These are phyloP conservation scores for Melanotaenia parkinsoni DNA, from an alignment of 2,797 vertebrate genomes.

Conservation along the genomic window DNA sequence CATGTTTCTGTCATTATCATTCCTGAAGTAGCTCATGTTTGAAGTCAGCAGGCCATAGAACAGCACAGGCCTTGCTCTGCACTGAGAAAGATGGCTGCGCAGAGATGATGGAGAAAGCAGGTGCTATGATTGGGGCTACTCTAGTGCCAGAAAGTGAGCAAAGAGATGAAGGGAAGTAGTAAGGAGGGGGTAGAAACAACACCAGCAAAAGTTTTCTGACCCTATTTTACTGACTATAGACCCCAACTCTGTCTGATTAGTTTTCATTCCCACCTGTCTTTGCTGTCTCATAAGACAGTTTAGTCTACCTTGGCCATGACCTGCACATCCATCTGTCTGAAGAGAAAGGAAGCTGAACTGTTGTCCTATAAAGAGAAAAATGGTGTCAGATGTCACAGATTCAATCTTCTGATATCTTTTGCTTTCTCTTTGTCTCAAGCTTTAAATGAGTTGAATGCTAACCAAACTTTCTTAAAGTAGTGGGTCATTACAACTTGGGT, in stretches of 20 bases:
- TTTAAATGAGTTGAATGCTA: not conserved
- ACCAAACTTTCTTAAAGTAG: not conserved
- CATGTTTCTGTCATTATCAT: slow-evolving; percentile 89
- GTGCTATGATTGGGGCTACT: slow-evolving; percentile 62
- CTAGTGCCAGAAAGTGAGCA: slow-evolving; percentile 48
- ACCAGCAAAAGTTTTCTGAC: slow-evolving; percentile 43
- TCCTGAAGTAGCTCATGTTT: slow-evolving; percentile 86
- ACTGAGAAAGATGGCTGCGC: slow-evolving; percentile 58
- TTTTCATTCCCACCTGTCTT: slow-evolving; percentile 58
- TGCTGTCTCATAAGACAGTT: slow-evolving; percentile 51
- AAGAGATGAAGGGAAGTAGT: slow-evolving; percentile 29
- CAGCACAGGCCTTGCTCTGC: slow-evolving; percentile 69
- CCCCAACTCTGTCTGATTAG: slow-evolving; percentile 42
- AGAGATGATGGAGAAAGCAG: slow-evolving; percentile 82
- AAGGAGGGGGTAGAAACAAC: slow-evolving; percentile 22
- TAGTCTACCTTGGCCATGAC: slow-evolving; percentile 32
- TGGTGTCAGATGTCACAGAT: not conserved
- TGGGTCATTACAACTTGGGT: not conserved
- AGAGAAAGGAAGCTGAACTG: not conserved
- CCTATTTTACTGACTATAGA: slow-evolving; percentile 43
- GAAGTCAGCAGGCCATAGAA: slow-evolving; percentile 81
- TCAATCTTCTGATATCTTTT: not conserved
- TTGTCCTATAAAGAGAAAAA: not conserved
- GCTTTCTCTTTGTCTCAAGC: not conserved
- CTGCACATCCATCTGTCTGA: slow-evolving; percentile 25